Evolutionary conservation across 2,888 invertebrate species (phyloP).

Genomic region (Yponomeuta malinellus): DNA sequence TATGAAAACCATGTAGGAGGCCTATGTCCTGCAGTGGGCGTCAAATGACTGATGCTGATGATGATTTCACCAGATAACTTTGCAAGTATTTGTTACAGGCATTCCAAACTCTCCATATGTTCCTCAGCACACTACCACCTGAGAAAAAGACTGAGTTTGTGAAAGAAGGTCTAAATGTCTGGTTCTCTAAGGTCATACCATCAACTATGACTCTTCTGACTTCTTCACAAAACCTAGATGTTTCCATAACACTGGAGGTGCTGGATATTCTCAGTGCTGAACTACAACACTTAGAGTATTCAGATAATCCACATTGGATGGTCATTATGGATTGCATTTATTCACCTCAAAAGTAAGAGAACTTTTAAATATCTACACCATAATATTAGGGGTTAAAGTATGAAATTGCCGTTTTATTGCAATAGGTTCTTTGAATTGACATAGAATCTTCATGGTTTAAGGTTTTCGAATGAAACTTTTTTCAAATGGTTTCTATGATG

Average conservation of each 20-base stretch:
- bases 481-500: too few relatives aligned
- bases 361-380: neutral
- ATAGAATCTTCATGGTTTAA: too few relatives aligned
- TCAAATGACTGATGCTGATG: too few relatives aligned
- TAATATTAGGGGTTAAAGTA: too few relatives aligned
- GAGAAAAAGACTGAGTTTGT: slow-evolving; percentile 46
- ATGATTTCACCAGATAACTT: neutral
- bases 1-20: too few relatives aligned
- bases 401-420: too few relatives aligned
- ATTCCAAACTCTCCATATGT: slow-evolving; percentile 47
- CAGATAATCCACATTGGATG: slow-evolving; percentile 52
- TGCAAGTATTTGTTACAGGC: slow-evolving; percentile 33
- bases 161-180: slow-evolving; percentile 54
- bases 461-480: too few relatives aligned
- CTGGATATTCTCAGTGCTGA: slow-evolving; percentile 60
- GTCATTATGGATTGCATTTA: slow-evolving; percentile 49
- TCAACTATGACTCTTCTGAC: slow-evolving; percentile 37
- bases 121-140: slow-evolving; percentile 43
- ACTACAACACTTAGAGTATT: slow-evolving; percentile 51
- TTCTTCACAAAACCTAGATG: slow-evolving; percentile 1
- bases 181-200: slow-evolving; percentile 68
- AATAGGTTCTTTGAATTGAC: too few relatives aligned
- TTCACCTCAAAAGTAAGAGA: slow-evolving; percentile 45
- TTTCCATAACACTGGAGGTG: slow-evolving; percentile 33
- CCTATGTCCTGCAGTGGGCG: too few relatives aligned